Conservation (phyloP, 2,888 invertebrate species). For the Mesochorus sp. region DNA sequence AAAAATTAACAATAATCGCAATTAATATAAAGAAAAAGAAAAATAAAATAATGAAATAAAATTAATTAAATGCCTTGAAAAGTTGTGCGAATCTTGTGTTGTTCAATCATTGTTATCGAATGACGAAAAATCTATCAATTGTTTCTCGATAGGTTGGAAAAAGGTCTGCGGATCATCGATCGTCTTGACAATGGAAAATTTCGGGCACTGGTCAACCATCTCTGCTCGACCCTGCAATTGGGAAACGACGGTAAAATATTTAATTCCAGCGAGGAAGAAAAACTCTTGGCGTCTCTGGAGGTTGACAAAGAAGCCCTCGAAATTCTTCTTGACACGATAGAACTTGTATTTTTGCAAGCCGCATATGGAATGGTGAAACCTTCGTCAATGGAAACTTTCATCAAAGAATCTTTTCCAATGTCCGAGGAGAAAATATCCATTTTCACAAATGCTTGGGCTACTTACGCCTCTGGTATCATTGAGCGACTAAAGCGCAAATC, state of each 20-base stretch:
- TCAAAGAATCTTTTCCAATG: constrained; percentile 71
- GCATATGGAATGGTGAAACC: constrained; percentile 73
- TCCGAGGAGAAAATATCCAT: constrained; percentile 73
- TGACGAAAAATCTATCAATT: not conserved
- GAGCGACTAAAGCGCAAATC: constrained; percentile 72
- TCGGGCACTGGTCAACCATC: constrained; percentile 72
- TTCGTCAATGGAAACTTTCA: constrained; percentile 68
- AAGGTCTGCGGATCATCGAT: constrained; percentile 71
- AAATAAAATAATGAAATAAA: too few relatives aligned
- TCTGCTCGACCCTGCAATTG: constrained; percentile 73
- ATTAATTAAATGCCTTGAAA: not conserved
- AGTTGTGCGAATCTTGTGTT: not conserved
- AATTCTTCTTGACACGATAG: constrained; percentile 71
- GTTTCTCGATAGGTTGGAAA: constrained; percentile 67
- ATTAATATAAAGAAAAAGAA: too few relatives aligned
- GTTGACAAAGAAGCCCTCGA: constrained; percentile 70
- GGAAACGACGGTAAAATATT: constrained; percentile 69
- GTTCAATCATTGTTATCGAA: too few relatives aligned
- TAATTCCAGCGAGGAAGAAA: constrained; percentile 74
- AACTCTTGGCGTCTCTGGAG: constrained; percentile 72
- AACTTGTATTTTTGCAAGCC: constrained; percentile 73
- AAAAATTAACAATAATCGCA: too few relatives aligned
- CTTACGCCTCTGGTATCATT: constrained; percentile 74
- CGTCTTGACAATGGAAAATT: constrained; percentile 75
- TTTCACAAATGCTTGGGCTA: constrained; percentile 75